Percentiles rank a stretch among this genome's conserved stretches.
Conservation (phyloP, 2,888 invertebrate genomes). For the Drosophila aldrichi region DNA sequence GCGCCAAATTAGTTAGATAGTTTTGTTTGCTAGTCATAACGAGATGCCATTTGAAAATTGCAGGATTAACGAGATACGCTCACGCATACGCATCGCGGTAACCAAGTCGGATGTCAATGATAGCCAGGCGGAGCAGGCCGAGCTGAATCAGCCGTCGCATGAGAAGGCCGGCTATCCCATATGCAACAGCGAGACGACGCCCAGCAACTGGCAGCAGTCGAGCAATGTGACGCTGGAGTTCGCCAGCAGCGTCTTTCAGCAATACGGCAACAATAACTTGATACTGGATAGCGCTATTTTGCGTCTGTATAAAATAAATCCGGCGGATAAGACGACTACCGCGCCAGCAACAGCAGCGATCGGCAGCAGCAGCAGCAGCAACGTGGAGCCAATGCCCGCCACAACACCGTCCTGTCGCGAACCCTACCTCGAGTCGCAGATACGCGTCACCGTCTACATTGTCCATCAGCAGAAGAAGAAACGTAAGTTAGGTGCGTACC, state of each 20-base stretch:
- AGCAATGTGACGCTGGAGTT: slow-evolving; percentile 83
- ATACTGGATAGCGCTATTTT: slow-evolving; percentile 83
- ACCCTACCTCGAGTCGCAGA: slow-evolving; percentile 78
- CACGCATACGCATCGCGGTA: slow-evolving; percentile 78
- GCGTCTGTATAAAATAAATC: slow-evolving; percentile 82
- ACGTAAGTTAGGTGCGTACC: slow-evolving; percentile 73
- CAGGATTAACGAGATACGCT: slow-evolving; percentile 81
- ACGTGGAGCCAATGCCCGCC: neutral
- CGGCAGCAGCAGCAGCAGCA: neutral
- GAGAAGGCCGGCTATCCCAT: slow-evolving; percentile 84
- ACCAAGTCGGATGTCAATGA: slow-evolving; percentile 52
- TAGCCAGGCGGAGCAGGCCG: slow-evolving; percentile 40
- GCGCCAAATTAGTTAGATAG: slow-evolving; percentile 62
- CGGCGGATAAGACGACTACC: slow-evolving; percentile 46
- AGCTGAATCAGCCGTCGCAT: slow-evolving; percentile 73
- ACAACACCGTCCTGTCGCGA: slow-evolving; percentile 47
- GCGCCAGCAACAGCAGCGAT: neutral
- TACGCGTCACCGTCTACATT: slow-evolving; percentile 84
- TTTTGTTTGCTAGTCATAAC: slow-evolving; percentile 8
- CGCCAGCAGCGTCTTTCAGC: slow-evolving; percentile 82
- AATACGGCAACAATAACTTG: slow-evolving; percentile 68
- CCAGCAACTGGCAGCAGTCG: slow-evolving; percentile 80
- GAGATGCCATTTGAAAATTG: slow-evolving; percentile 38
- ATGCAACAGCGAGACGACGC: slow-evolving; percentile 82
- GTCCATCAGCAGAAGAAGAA: slow-evolving; percentile 82